These are phyloP conservation scores for Antheraea mylitta DNA, from an alignment of 1,140 invertebrate species.

Conservation along the genomic window DNA sequence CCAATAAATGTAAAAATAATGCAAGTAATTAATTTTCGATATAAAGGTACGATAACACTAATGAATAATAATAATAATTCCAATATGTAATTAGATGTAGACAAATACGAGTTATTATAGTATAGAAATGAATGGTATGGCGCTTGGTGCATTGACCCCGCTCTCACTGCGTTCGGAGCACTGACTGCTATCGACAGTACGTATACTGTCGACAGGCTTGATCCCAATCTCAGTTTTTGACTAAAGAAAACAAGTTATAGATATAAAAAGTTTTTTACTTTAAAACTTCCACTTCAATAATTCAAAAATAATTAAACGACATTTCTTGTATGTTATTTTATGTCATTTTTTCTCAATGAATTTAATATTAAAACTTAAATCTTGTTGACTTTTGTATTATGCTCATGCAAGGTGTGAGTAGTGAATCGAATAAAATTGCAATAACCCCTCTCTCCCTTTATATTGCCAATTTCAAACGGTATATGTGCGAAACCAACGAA, in stretches of 20 bases:
- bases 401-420: too few relatives aligned
- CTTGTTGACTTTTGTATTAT: too few relatives aligned
- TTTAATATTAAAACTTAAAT: too few relatives aligned
- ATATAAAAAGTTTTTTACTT: neutral
- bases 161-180: slow-evolving; percentile 75
- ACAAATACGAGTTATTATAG: slow-evolving; percentile 7
- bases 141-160: slow-evolving; percentile 63
- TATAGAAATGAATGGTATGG: slow-evolving; percentile 56
- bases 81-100: slow-evolving; percentile 28
- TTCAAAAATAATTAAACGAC: neutral
- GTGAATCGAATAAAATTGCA: too few relatives aligned
- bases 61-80: neutral
- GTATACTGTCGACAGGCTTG: slow-evolving; percentile 39
- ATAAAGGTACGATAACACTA: too few relatives aligned
- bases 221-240: slow-evolving; percentile 34
- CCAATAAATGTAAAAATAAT: neutral
- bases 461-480: too few relatives aligned
- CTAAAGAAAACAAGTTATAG: slow-evolving; percentile 12
- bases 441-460: too few relatives aligned
- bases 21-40: neutral
- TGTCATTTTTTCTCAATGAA: too few relatives aligned
- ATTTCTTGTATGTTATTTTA: neutral
- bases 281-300: neutral
- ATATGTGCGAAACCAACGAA: too few relatives aligned
- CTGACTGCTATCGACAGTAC: slow-evolving; percentile 42